A percentile compares a stretch with the other conserved stretches of the same genome.
phyloP scores from a whole-genome alignment of 2,797 vertebrate genomes.

The Naso thynnoides region DNA sequence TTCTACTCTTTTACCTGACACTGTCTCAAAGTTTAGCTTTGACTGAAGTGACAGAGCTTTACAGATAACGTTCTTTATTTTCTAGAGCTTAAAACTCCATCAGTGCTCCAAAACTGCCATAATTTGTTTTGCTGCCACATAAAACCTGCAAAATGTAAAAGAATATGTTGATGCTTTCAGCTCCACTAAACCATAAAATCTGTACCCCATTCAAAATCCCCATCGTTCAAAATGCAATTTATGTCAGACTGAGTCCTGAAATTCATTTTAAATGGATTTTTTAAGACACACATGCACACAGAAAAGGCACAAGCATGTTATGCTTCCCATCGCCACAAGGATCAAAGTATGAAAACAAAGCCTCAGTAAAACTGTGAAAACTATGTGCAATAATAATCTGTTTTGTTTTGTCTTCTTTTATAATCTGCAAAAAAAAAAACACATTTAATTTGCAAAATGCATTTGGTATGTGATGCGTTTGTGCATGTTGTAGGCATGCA shows the following conservation, averaged over 20 bases:
- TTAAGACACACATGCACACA: neutral
- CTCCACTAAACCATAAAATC: neutral
- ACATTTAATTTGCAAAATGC: constrained; percentile 18
- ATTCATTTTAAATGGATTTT: neutral
- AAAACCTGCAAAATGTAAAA: neutral
- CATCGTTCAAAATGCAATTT: neutral
- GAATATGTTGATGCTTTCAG: neutral
- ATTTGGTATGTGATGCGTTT: constrained; percentile 2
- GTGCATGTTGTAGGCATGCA: constrained; percentile 21
- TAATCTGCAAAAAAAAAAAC: constrained; percentile 1
- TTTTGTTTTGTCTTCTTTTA: constrained; percentile 11
- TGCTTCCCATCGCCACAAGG: neutral
- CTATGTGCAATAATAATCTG: neutral
- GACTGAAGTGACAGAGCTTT: neutral
- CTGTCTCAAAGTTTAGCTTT: too few species aligned
- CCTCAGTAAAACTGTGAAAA: constrained; percentile 9
- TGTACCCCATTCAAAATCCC: neutral
- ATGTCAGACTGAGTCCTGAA: neutral
- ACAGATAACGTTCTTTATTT: constrained; percentile 1
- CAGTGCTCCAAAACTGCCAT: neutral
- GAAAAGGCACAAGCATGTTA: neutral
- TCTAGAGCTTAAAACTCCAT: neutral
- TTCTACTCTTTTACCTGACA: too few species aligned
- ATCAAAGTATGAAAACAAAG: constrained; percentile 7
- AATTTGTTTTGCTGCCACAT: neutral